phyloP scores from a whole-genome alignment of 1,140 invertebrate genomes.

The Drosophila mauritiana region DNA sequence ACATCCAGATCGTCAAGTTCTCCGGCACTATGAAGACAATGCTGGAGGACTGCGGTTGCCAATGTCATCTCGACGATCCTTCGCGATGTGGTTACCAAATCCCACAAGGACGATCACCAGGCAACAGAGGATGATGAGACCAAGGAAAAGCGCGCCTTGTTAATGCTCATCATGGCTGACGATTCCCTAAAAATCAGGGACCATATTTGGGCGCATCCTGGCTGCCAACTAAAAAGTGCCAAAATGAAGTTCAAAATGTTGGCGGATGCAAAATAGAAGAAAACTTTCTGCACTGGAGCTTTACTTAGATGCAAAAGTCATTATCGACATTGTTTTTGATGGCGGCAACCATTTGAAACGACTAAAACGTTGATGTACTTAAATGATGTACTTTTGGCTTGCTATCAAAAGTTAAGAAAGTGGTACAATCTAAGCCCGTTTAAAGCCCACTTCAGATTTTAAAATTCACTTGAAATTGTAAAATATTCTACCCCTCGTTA shows the following conservation, averaged over 20 bases:
- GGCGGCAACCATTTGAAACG: constrained; percentile 8
- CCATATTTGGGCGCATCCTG: too few relatives aligned
- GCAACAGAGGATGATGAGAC: constrained; percentile 98
- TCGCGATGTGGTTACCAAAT: constrained; percentile 97
- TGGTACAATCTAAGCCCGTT: not conserved
- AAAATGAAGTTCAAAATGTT: too few relatives aligned
- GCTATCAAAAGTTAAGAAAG: too few relatives aligned
- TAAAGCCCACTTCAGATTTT: not conserved
- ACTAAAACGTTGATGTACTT: not conserved
- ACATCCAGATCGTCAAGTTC: constrained; percentile 98
- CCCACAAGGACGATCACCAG: constrained; percentile 97
- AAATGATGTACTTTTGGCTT: too few relatives aligned
- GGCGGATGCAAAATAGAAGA: too few relatives aligned
- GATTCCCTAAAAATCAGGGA: too few relatives aligned
- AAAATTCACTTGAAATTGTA: constrained; percentile 9
- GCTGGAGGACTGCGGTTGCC: constrained; percentile 92
- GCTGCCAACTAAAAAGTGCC: too few relatives aligned
- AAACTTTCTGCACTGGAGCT: too few relatives aligned
- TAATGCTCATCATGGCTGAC: constrained; percentile 96
- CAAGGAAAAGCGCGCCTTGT: constrained; percentile 98
- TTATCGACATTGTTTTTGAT: constrained; percentile 20
- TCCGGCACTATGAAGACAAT: constrained; percentile 99
- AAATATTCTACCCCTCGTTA: constrained; percentile 43
- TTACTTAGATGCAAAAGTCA: too few relatives aligned
- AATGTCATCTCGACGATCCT: constrained; percentile 86